Conservation (phyloP, 2,888 invertebrate genomes). For the Caenorhabditis parvicauda region DNA sequence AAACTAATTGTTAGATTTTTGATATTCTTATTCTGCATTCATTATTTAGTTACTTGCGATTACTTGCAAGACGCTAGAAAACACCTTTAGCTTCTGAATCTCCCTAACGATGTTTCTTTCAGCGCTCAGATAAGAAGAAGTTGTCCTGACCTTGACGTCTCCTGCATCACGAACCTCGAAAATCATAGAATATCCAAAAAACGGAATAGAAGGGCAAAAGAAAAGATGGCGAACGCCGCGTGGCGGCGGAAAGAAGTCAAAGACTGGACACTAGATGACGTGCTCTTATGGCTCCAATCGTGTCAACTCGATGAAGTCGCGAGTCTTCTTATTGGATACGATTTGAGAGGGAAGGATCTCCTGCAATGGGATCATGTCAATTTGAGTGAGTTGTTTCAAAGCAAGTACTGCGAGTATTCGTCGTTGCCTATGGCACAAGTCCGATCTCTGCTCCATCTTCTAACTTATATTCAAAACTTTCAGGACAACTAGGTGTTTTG, state of each 20-base stretch:
- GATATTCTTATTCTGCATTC: too few species aligned
- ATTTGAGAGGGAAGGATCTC: constrained; percentile 41
- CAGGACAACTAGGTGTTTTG: constrained; percentile 34
- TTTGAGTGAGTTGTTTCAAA: constrained; percentile 12
- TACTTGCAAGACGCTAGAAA: too few species aligned
- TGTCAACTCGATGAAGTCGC: constrained; percentile 45
- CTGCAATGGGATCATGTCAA: constrained; percentile 37
- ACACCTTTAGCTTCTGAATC: too few species aligned
- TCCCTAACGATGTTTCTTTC: constrained; percentile 8
- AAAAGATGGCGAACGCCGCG: constrained; percentile 28
- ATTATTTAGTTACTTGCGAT: too few species aligned
- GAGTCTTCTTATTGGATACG: constrained; percentile 44
- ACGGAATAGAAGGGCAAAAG: constrained; percentile 30
- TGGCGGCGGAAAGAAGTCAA: constrained; percentile 27
- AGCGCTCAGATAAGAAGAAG: constrained; percentile 37
- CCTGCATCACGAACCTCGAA: constrained; percentile 17
- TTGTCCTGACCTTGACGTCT: constrained; percentile 37
- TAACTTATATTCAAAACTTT: constrained; percentile 1
- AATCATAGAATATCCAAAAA: constrained; percentile 26
- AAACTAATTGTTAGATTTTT: too few species aligned
- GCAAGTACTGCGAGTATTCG: background rate
- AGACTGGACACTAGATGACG: constrained; percentile 47
- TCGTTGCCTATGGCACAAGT: background rate
- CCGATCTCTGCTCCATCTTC: background rate
- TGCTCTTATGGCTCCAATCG: constrained; percentile 46